phyloP scores from a whole-genome alignment of 2,797 vertebrate genomes.

The Microchirus variegatus region DNA sequence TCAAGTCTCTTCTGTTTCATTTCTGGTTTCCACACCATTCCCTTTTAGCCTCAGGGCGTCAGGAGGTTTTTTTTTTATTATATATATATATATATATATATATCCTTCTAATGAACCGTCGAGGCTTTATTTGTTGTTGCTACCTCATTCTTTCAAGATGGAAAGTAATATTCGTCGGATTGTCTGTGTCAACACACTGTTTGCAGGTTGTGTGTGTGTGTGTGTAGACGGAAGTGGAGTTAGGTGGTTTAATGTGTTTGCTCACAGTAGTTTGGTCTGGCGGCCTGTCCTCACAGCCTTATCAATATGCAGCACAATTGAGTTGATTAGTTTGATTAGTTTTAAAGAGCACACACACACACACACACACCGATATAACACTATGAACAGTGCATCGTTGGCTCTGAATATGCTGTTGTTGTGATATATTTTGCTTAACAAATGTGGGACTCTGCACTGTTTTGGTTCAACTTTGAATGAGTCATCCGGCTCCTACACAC shows the following conservation, averaged over 20 bases:
- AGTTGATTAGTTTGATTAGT: constrained; percentile 73
- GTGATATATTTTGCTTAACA: constrained; percentile 51
- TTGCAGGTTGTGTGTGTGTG: constrained; percentile 31
- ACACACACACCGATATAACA: constrained; percentile 7
- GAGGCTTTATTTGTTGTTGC: constrained; percentile 53
- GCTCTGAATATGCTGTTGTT: constrained; percentile 46
- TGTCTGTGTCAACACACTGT: constrained; percentile 50
- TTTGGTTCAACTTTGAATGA: constrained; percentile 60
- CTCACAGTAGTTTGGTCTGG: constrained; percentile 44
- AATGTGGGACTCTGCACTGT: constrained; percentile 47
- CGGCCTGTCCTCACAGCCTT: constrained; percentile 47
- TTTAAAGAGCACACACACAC: constrained; percentile 32
- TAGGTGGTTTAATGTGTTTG: constrained; percentile 64
- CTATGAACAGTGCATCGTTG: constrained; percentile 9
- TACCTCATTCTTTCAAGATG: constrained; percentile 67
- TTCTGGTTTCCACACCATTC: constrained; percentile 57
- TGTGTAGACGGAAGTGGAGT: constrained; percentile 12
- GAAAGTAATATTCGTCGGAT: constrained; percentile 73
- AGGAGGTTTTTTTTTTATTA: constrained; percentile 62
- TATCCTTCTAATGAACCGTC: constrained; percentile 75
- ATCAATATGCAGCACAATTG: constrained; percentile 66
- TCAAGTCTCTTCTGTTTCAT: constrained; percentile 72
- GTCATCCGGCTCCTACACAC: constrained; percentile 69
- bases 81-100: no score
- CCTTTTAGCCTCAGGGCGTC: constrained; percentile 56